Percentiles rank a stretch among this genome's conserved stretches.
Conservation (phyloP, 1,140 invertebrate genomes). For the Littorina saxatilis region DNA sequence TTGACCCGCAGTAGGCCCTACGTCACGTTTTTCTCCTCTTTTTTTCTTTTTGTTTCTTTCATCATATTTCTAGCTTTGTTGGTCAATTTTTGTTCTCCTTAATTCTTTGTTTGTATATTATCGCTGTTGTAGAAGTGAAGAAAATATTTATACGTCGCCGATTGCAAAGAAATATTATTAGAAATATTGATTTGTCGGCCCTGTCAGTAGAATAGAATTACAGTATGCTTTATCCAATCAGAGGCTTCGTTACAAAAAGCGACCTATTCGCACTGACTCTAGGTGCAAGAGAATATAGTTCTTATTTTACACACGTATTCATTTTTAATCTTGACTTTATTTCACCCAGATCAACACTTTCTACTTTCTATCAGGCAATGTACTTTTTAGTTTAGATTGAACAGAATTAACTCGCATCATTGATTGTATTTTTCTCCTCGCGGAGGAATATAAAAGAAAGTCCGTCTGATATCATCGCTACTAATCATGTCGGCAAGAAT, state of each 20-base stretch:
- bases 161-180: background rate
- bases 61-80: background rate
- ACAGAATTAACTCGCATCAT: too few species aligned
- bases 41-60: background rate
- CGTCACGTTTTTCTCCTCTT: background rate
- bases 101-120: background rate
- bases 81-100: background rate
- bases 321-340: background rate
- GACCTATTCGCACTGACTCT: background rate
- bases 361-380: background rate
- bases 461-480: slow-evolving; percentile 25
- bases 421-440: background rate
- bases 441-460: slow-evolving; percentile 21
- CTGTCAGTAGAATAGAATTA: slow-evolving; percentile 2
- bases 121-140: background rate
- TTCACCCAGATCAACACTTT: too few species aligned
- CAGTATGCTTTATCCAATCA: slow-evolving; percentile 14
- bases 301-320: background rate
- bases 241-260: background rate
- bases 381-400: background rate
- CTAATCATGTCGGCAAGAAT: slow-evolving; percentile 38
- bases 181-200: background rate
- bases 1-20: too few species aligned
- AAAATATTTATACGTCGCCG: too few species aligned
- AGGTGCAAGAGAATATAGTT: slow-evolving; percentile 10